These are phyloP conservation scores for Tretioscincus oriximinensis DNA, from an alignment of 2,113 vertebrate species.

Conservation along the genomic window DNA sequence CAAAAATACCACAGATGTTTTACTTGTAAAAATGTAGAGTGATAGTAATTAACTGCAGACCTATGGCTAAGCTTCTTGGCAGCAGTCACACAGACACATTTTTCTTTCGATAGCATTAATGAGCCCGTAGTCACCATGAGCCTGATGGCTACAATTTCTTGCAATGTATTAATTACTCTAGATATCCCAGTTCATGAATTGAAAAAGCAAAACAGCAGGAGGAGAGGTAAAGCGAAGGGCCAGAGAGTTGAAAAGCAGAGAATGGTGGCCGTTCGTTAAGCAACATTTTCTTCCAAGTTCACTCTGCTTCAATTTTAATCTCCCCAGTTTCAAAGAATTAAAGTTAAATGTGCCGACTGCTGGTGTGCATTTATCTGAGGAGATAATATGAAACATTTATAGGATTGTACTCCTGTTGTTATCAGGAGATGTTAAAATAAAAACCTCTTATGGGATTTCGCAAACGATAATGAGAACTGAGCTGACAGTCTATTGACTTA, in stretches of 20 bases:
- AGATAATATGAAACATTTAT: conserved; percentile 35
- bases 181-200: not conserved
- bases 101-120: not conserved
- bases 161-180: not conserved
- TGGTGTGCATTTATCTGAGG: conserved; percentile 30
- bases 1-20: not conserved
- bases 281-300: not conserved
- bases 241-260: not conserved
- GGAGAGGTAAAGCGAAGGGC: not conserved
- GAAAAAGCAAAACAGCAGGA: not conserved
- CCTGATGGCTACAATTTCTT: not conserved
- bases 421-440: conserved; percentile 44
- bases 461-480: conserved; percentile 46
- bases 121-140: not conserved
- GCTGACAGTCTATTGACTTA: conserved; percentile 42
- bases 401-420: conserved; percentile 38
- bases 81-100: rapidly evolving
- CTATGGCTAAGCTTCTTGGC: not conserved
- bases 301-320: conserved; percentile 11
- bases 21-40: conserved; percentile 21
- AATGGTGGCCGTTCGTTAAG: not conserved
- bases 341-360: conserved; percentile 25
- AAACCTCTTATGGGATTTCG: conserved; percentile 35
- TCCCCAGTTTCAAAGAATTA: conserved; percentile 29
- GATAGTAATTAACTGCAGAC: conserved; percentile 7